Conservation (phyloP, 2,888 invertebrate genomes). For the Trissolcus brochymenae region DNA sequence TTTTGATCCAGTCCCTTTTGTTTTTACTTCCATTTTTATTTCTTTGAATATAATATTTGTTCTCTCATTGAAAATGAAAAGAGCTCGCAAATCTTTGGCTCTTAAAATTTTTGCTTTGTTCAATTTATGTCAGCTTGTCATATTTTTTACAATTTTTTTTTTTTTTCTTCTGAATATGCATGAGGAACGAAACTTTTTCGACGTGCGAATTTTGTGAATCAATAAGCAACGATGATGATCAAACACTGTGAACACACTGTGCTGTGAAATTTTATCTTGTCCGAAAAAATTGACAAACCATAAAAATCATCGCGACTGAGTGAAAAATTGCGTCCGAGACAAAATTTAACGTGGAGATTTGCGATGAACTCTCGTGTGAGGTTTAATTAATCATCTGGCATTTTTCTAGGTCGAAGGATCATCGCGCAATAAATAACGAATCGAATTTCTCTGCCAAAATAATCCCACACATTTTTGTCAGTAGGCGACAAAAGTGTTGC, state of each 20-base stretch:
- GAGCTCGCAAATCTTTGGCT: no score
- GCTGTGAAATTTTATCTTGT: not conserved
- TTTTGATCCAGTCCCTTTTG: no score
- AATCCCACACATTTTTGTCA: conserved; percentile 29
- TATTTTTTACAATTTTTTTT: no score
- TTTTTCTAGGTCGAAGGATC: conserved; percentile 35
- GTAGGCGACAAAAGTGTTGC: conserved; percentile 18
- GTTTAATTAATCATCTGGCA: conserved; percentile 31
- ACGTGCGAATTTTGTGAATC: conserved; percentile 19
- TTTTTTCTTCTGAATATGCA: no score
- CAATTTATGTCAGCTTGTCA: no score
- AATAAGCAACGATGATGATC: not conserved
- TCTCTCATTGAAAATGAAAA: no score
- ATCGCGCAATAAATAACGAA: conserved; percentile 29
- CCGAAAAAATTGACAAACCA: conserved; percentile 25
- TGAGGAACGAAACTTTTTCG: conserved; percentile 11
- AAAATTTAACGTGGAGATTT: not conserved
- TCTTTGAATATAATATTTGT: no score
- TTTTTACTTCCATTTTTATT: no score
- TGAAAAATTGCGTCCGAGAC: not conserved
- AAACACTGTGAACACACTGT: not conserved
- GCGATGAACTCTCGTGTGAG: not conserved
- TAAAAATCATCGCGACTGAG: conserved; percentile 6
- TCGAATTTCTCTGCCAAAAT: conserved; percentile 27
- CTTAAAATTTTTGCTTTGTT: no score